phyloP scores from a whole-genome alignment of 2,113 vertebrate genomes.

The Perccottus glenii region DNA sequence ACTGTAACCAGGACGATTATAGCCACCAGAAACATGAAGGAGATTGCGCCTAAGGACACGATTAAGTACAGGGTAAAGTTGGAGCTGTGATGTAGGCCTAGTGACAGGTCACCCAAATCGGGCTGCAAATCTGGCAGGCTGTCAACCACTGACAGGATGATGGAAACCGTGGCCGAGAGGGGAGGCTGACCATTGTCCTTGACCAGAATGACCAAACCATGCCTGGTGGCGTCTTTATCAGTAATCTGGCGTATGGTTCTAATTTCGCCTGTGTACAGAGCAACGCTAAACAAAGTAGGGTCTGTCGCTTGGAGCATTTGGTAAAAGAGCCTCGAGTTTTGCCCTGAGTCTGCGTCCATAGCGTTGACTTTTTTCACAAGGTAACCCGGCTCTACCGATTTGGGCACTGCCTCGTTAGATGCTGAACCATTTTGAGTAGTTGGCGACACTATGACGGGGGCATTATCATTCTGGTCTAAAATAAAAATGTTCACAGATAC shows the following conservation, averaged over 20 bases:
- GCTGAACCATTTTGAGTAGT: constrained; percentile 73
- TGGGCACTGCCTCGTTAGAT: constrained; percentile 75
- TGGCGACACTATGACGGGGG: constrained; percentile 80
- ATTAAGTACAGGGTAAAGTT: constrained; percentile 85
- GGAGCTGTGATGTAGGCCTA: constrained; percentile 75
- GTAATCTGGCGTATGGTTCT: constrained; percentile 83
- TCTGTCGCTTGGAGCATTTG: constrained; percentile 83
- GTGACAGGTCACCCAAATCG: constrained; percentile 83
- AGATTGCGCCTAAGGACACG: constrained; percentile 85
- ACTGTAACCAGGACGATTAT: constrained; percentile 84
- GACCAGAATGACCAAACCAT: constrained; percentile 84
- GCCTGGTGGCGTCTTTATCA: constrained; percentile 81
- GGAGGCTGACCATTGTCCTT: constrained; percentile 86
- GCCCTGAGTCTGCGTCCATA: constrained; percentile 80
- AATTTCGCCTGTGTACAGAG: constrained; percentile 82
- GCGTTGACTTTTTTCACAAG: constrained; percentile 81
- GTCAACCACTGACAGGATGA: constrained; percentile 89
- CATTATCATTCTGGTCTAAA: constrained; percentile 87
- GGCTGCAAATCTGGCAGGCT: constrained; percentile 84
- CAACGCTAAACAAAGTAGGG: constrained; percentile 82
- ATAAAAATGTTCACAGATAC: constrained; percentile 81
- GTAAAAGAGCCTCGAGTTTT: constrained; percentile 85
- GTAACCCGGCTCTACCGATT: constrained; percentile 80
- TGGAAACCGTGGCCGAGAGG: constrained; percentile 89
- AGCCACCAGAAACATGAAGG: constrained; percentile 86